Evolutionary conservation across 2,797 vertebrate species (phyloP).

Genomic region (Clarias platycephalus): DNA sequence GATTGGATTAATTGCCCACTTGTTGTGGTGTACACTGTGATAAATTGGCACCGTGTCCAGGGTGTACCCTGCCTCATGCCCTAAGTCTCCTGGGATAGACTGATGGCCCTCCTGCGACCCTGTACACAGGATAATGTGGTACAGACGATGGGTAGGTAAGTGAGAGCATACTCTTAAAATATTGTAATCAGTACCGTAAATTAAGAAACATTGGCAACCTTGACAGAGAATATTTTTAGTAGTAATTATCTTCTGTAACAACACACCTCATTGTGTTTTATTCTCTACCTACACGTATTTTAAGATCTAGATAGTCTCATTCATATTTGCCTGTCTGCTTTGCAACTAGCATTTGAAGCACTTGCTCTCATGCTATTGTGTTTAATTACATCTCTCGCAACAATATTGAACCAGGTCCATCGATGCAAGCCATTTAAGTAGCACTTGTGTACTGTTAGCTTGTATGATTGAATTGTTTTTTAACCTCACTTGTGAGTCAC

Average conservation of each 20-base stretch:
- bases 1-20: no score
- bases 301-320: neutral
- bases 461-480: neutral
- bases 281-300: neutral
- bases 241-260: neutral
- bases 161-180: no score
- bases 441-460: slow-evolving; percentile 2
- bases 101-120: no score
- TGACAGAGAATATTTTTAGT: neutral
- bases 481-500: neutral
- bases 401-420: neutral
- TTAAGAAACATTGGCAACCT: neutral
- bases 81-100: no score
- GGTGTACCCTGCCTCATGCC: no score
- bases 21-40: no score
- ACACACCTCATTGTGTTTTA: neutral
- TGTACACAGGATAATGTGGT: no score
- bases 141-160: no score
- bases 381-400: slow-evolving; percentile 12
- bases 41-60: no score
- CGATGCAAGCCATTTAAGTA: slow-evolving; percentile 7
- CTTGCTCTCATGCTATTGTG: neutral
- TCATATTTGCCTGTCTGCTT: neutral
- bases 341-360: neutral
- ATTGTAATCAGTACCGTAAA: neutral